Evolutionary conservation across 2,113 vertebrate species (phyloP), one percentile per base, ranked within the genome.

Genomic region (Amia ocellicauda): DNA sequence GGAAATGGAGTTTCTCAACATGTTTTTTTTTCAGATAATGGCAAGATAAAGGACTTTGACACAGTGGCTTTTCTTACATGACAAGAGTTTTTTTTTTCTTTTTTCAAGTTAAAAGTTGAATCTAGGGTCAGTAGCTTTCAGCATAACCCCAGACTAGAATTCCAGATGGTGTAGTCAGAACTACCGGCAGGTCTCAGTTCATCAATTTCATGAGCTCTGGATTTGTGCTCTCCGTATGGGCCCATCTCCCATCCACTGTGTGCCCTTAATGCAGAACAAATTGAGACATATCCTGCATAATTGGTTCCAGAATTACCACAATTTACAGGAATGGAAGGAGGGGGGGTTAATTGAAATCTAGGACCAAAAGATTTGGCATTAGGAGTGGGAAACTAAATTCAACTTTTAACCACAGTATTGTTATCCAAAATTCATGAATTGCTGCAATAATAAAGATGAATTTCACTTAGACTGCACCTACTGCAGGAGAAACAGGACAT

Each of bases 261-360:
- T 80, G 86, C 85, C 84, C 76, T 83, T 83, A 90, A 88, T 80
- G 86, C 81, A 85, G 86, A 91, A 93, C 92, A 93, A 92, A 92
- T 93, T 92, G 91, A 93, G 91, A 93, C 86, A 84, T 89, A 91
- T 93, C 88, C 89, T 84, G 69, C 72, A 81, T 92, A 91, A 92
- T 90, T 89, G 89, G 89, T 89, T 89, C 87, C 89, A 91, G 86
- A 85, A 86, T 86, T 85, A 68, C 77, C 62, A 70, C 89, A 83
- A 89, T 90, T 90, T 89, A 88, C 80, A 78, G 82, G 26, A 17
- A 54, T 17, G 29, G 55, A n/a, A 65, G 65, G 58, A 19, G 49
- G 40, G 22, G 19, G 43, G 28, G 13, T 14, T 19, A 10, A n/a
- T 40, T 42, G 31, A 41, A 42, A 23, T 7, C 14, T 41, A 41